phyloP scores from a whole-genome alignment of 2,888 invertebrate genomes.

The Pyrrhia umbra region DNA sequence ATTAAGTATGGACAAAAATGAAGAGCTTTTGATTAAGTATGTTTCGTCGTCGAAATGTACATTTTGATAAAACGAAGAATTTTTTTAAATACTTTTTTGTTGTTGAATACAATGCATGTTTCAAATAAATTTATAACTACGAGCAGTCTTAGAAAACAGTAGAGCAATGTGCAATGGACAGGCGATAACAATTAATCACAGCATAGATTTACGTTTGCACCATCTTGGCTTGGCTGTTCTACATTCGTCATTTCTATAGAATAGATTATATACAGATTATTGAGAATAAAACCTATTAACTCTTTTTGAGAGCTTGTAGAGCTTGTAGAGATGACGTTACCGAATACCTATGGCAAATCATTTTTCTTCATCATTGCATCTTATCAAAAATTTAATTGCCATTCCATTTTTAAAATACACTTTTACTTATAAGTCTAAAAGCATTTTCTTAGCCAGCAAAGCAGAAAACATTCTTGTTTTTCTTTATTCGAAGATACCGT shows the following conservation, averaged over 20 bases:
- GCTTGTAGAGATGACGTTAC: no score
- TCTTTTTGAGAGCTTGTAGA: not conserved
- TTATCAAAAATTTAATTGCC: no score
- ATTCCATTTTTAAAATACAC: no score
- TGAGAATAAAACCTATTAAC: not conserved
- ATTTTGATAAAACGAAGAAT: not conserved
- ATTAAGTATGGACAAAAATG: not conserved
- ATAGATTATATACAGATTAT: not conserved
- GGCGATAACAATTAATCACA: constrained; percentile 31
- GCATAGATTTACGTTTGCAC: constrained; percentile 36
- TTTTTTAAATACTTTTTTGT: not conserved
- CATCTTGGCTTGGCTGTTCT: constrained; percentile 18
- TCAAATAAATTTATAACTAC: not conserved
- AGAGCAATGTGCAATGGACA: constrained; percentile 24
- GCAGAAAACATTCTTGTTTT: not conserved
- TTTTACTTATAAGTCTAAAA: no score
- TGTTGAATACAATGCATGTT: not conserved
- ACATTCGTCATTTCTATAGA: constrained; percentile 3
- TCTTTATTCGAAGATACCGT: constrained; percentile 1
- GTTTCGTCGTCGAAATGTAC: not conserved
- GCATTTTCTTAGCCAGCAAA: not conserved
- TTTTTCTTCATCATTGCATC: no score
- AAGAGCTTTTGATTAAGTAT: not conserved
- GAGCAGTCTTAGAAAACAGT: constrained; percentile 3
- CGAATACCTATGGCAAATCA: no score